Evolutionary conservation across 2,888 invertebrate genomes (phyloP), one percentile per base, ranked within the genome.

Genomic region (Trimorus sp.): DNA sequence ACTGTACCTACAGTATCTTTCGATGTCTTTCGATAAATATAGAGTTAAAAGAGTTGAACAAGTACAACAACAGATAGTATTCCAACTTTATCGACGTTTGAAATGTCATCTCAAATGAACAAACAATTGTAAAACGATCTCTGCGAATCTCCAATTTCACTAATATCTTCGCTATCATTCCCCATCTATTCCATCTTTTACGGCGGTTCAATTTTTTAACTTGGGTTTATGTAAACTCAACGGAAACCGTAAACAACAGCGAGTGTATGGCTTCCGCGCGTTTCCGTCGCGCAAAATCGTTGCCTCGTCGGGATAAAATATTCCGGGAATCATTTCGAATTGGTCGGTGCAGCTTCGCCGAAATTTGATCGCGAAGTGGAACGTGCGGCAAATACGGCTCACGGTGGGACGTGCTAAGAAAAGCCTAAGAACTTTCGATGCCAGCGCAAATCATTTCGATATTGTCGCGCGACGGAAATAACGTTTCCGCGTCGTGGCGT

Each of bases 121-220:
- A 26, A 3, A 26, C 4, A 26, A 26, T 26, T 26, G 26, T 26
- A 26, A 26, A 26, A 26, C 2, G 26, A 26, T 26, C 26, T n/a
- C 26, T 26, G 2, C 4, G 26, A 26, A 26, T 26, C 26, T 26
- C 26, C 26, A 4, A 26, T 26, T 37, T 51, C 65, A 48, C 65
- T 70, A 65, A 78, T 71, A 78, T 71, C 68, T 71, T 78, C 70
- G 65, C 70, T 71, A 78, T 78, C 70, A 78, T 65, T 54, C 51
- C 45, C 37, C 16, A 12, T 8, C 8, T 77, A 26, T 63, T 14
- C 62, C 49, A 58, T 40, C 77, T 4, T 26, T 26, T n/a, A n/a
- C n/a, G n/a, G n/a, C 26, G 1, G 65, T 37, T 63, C 65, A 42
- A 65, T 42, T 78, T 70, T 66, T 78, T 59, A 78, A 71, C 71